A percentile compares a stretch with the other conserved stretches of the same genome.
phyloP scores from a whole-genome alignment of 2,888 invertebrate species.

The Napeogenes sylphis region DNA sequence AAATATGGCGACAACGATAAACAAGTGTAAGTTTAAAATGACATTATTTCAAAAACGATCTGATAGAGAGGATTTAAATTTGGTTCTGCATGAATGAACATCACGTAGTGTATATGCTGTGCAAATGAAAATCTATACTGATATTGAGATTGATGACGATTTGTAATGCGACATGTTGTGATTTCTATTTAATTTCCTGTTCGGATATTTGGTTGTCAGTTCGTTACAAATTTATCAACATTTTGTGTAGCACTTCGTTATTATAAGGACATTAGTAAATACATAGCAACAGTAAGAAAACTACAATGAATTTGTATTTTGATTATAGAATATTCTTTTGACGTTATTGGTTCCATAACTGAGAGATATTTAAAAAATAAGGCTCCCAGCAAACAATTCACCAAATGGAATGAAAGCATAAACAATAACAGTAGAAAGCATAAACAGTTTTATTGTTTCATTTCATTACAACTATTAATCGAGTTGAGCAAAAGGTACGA shows the following conservation, averaged over 20 bases:
- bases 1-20: not conserved
- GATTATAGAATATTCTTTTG: too few relatives aligned
- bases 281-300: too few relatives aligned
- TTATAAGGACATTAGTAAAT: not conserved
- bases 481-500: constrained; percentile 57
- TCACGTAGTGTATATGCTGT: not conserved
- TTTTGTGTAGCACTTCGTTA: constrained; percentile 11
- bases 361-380: not conserved
- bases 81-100: not conserved
- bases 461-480: constrained; percentile 2
- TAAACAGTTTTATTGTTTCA: constrained; percentile 10
- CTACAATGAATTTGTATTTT: too few relatives aligned
- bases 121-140: constrained; percentile 14
- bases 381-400: not conserved
- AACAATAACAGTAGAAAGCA: constrained; percentile 6
- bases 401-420: constrained; percentile 33
- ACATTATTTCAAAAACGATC: too few relatives aligned
- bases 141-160: constrained; percentile 63
- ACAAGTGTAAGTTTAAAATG: too few relatives aligned
- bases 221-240: constrained; percentile 45
- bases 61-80: too few relatives aligned
- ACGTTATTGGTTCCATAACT: not conserved
- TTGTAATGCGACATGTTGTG: constrained; percentile 64
- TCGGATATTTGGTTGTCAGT: constrained; percentile 63
- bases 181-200: constrained; percentile 67